phyloP scores from a whole-genome alignment of 2,113 vertebrate species.

The Entelurus aequoreus region DNA sequence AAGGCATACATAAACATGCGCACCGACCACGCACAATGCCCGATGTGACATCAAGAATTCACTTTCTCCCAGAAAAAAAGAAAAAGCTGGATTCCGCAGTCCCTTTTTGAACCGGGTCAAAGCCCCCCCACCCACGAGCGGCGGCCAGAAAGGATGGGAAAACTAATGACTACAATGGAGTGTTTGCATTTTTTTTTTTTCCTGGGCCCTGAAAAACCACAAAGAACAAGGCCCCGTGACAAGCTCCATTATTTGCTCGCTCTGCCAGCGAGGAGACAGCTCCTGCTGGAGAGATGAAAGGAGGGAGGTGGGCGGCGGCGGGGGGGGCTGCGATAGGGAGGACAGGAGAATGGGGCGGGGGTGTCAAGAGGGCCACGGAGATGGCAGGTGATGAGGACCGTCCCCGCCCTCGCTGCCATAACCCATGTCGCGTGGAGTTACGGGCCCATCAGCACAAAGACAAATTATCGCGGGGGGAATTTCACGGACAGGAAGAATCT shows the following conservation, averaged over 20 bases:
- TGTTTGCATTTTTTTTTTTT: constrained; percentile 86
- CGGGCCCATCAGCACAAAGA: constrained; percentile 86
- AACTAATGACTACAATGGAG: constrained; percentile 98
- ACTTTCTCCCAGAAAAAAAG: constrained; percentile 48
- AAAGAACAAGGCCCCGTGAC: constrained; percentile 94
- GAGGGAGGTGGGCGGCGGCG: constrained; percentile 65
- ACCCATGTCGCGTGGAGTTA: constrained; percentile 76
- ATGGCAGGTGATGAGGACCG: constrained; percentile 96
- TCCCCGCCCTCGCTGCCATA: constrained; percentile 75
- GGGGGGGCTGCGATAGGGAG: constrained; percentile 59
- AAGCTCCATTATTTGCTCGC: constrained; percentile 98
- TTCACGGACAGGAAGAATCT: constrained; percentile 78
- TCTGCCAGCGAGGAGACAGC: constrained; percentile 88
- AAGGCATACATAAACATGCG: constrained; percentile 31
- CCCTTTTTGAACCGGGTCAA: constrained; percentile 84
- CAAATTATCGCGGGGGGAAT: constrained; percentile 85
- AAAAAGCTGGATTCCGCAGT: constrained; percentile 80
- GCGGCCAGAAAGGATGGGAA: constrained; percentile 89
- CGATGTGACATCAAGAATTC: constrained; percentile 69
- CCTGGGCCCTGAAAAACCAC: constrained; percentile 77
- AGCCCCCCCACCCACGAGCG: constrained; percentile 76
- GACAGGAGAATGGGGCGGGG: constrained; percentile 74
- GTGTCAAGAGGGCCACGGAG: constrained; percentile 88
- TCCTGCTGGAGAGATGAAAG: constrained; percentile 87
- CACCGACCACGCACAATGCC: constrained; percentile 52